Evolutionary conservation across 2,797 vertebrate genomes (phyloP).

Genomic region (Arvicola amphibius): DNA sequence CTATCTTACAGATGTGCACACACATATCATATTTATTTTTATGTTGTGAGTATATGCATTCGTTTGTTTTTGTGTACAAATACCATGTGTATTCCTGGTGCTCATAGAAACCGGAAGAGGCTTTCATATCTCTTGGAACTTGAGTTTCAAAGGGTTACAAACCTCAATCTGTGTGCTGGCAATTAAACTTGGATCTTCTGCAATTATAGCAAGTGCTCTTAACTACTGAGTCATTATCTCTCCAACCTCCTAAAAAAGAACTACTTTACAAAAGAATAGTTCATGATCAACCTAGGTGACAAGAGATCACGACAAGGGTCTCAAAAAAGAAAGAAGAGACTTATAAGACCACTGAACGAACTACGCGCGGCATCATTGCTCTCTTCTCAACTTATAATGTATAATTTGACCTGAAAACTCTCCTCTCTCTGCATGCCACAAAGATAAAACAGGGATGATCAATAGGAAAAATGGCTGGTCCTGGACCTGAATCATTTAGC

Average conservation of each 20-base stretch:
- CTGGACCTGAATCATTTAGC: accelerated
- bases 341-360: background rate
- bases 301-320: background rate
- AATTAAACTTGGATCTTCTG: background rate
- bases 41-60: background rate
- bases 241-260: background rate
- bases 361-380: accelerated
- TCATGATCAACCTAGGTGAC: background rate
- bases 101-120: background rate
- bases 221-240: too few relatives aligned
- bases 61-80: background rate
- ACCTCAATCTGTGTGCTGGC: background rate
- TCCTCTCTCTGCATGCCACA: too few relatives aligned
- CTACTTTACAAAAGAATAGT: background rate
- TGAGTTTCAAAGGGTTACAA: background rate
- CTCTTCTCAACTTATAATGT: background rate
- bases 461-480: accelerated
- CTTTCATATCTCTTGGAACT: too few relatives aligned
- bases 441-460: accelerated
- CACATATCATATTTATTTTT: background rate
- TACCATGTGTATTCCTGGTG: background rate
- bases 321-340: background rate
- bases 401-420: background rate
- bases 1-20: background rate
- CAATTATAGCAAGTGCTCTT: background rate